Evolutionary conservation across 1,140 invertebrate genomes (phyloP), one percentile per base, ranked within the genome.

Genomic region (Manduca sexta): DNA sequence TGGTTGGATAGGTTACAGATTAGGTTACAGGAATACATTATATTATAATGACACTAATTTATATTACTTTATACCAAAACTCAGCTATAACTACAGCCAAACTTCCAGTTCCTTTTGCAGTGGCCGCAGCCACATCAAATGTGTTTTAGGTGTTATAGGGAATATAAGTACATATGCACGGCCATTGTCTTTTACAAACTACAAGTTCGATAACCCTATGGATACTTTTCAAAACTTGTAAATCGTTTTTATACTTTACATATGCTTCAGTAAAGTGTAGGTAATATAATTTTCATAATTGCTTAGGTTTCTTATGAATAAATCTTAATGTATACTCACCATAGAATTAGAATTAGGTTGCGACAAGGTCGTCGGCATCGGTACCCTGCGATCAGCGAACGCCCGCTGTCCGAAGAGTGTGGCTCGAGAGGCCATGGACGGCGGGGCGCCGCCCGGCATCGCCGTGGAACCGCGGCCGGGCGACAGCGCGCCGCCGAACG

Each of bases 341-440:
- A 87, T 86, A 51, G 84, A 76, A 78, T 85, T 86, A 59, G 89
- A 88, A 78, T 90, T 87, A 77, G 89, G 74, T 86, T 90, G 86
- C 87, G 90, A 84, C 84, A 85, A 62, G 45, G 75, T 67, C 37
- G 77, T 89, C 72, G 92, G 91, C 86, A 94, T 92, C 55, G 90
- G 89, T 55, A 84, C 73, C 81, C 93, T 90, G 77, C 93, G 88
- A 73, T 94, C 93, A 31, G 91, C 88, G 76, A 94, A 93, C 64
- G 91, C 88, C 73, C 93, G 89, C 75, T 93, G 93, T 48, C 91
- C 91, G 79, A 94, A 94, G 52, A 94, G 89, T 52, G 87, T 86
- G 43, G 85, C 77, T 45, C 89, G 74, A 47, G 85, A 87, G 18
- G 85, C 86, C 85, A 83, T 87, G 40, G 80, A 64, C 14, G 82